These are phyloP conservation scores for Tauraco erythrolophus DNA, from an alignment of 2,113 vertebrate species.

Conservation along the genomic window DNA sequence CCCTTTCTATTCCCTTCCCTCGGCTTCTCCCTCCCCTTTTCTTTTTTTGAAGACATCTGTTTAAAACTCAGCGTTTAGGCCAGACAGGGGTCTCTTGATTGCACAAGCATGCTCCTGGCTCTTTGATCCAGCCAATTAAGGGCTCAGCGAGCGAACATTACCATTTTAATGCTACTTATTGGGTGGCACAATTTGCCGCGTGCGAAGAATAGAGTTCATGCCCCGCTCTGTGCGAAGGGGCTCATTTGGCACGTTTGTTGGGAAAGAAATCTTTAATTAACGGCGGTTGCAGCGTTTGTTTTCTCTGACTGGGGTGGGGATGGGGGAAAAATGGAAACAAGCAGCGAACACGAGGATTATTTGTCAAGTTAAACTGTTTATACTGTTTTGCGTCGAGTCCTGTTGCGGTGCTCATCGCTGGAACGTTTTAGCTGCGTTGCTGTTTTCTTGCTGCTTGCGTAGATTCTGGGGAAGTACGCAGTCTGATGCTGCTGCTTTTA, in stretches of 20 bases:
- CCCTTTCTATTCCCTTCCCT: not conserved
- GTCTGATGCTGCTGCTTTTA: not conserved
- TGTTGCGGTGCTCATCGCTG: not conserved
- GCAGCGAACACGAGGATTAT: slow-evolving; percentile 17
- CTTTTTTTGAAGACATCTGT: slow-evolving; percentile 38
- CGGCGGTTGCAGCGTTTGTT: slow-evolving; percentile 16
- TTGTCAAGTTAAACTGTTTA: not conserved
- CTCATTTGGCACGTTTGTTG: slow-evolving; percentile 36
- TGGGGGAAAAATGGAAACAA: not conserved
- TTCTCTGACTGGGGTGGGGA: not conserved
- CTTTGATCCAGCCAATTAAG: slow-evolving; percentile 53
- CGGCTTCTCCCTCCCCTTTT: not conserved
- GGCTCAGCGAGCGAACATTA: not conserved
- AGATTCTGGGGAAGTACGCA: not conserved
- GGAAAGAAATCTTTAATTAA: slow-evolving; percentile 60
- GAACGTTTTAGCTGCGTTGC: not conserved
- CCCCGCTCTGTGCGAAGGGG: not conserved
- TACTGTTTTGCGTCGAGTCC: not conserved
- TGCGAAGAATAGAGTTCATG: slow-evolving; percentile 22
- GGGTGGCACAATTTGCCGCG: slow-evolving; percentile 14
- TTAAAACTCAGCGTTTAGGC: slow-evolving; percentile 2
- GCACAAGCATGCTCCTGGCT: not conserved
- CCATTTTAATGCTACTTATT: slow-evolving; percentile 42
- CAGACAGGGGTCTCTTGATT: slow-evolving; percentile 7
- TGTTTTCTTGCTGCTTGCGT: not conserved